Evolutionary conservation across 2,888 invertebrate genomes (phyloP).

Genomic region (Temnothorax ravouxi): DNA sequence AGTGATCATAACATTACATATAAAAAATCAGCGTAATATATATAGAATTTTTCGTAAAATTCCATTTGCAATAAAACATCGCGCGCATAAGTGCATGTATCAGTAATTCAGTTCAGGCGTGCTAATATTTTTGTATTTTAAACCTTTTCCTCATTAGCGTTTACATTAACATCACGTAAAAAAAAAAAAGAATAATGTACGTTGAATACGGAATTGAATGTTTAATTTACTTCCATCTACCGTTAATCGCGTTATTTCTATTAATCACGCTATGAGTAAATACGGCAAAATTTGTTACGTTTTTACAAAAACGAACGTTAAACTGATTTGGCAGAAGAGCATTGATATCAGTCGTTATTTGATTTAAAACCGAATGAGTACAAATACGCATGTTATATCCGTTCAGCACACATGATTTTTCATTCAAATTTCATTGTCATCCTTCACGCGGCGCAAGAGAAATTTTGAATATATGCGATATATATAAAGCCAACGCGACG

Average conservation of each 20-base stretch:
- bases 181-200: background rate
- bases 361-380: conserved; percentile 36
- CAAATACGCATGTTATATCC: conserved; percentile 23
- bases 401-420: conserved; percentile 18
- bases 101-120: background rate
- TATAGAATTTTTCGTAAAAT: background rate
- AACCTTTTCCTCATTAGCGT: background rate
- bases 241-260: conserved; percentile 18
- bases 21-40: background rate
- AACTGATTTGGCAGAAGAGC: background rate
- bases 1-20: background rate
- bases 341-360: conserved; percentile 35
- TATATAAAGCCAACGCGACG: background rate
- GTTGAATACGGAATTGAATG: background rate
- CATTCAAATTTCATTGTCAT: conserved; percentile 49
- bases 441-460: background rate
- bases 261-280: conserved; percentile 14
- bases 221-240: conserved; percentile 16
- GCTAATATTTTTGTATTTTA: background rate
- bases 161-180: background rate
- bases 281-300: conserved; percentile 10
- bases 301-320: conserved; percentile 14
- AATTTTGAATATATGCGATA: conserved; percentile 18
- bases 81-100: background rate
- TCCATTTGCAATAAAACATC: background rate